Evolutionary conservation across 2,888 invertebrate genomes (phyloP).

Genomic region (Tenthredo amoena): DNA sequence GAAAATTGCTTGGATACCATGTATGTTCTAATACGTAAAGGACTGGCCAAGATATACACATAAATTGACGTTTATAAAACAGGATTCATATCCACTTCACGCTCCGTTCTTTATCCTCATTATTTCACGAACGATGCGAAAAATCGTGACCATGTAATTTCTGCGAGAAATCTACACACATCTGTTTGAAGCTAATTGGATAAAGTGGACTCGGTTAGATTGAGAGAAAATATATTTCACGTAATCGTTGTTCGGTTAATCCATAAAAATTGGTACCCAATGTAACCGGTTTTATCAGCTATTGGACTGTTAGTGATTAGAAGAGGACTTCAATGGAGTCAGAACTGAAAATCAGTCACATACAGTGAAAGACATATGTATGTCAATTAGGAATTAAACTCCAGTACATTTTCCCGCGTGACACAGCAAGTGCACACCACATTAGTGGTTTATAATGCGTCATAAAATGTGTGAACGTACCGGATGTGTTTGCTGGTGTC

Average conservation of each 20-base stretch:
- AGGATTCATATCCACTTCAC: background rate
- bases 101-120: slow-evolving; percentile 30
- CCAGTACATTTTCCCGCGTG: slow-evolving; percentile 9
- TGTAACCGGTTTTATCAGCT: background rate
- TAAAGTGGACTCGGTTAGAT: background rate
- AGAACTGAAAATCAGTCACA: background rate
- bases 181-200: background rate
- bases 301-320: background rate
- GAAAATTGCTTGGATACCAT: background rate
- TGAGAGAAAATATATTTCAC: background rate
- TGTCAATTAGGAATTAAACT: slow-evolving; percentile 12
- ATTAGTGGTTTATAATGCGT: slow-evolving; percentile 7
- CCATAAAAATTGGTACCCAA: background rate
- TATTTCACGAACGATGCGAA: slow-evolving; percentile 17
- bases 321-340: background rate
- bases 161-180: background rate
- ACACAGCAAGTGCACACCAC: slow-evolving; percentile 22
- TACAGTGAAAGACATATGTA: background rate
- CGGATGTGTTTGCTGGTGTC: background rate
- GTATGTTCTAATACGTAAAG: background rate
- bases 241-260: background rate
- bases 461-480: background rate
- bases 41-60: background rate
- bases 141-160: slow-evolving; percentile 5
- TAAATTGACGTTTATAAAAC: background rate